Base-by-base conservation (phyloP, 2,113 vertebrate species). In the Phalacrocorax pelagicus region DNA sequence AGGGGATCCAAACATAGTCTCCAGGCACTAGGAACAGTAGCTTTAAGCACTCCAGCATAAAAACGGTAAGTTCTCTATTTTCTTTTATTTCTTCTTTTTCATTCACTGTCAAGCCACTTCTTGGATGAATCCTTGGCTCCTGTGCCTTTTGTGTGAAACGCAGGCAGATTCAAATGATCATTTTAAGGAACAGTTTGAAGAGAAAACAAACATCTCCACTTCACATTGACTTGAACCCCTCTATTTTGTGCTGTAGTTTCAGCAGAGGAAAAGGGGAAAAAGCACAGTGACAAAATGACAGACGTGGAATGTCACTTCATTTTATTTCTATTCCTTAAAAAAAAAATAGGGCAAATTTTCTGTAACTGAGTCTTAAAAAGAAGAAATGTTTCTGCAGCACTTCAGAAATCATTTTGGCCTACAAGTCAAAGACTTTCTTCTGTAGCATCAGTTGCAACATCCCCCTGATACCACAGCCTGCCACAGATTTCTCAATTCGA, bases 301-400 rank as follows among this genome's bases (percentile, higher is more conserved):
- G 21, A 55, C 1, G 2, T 49, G 47, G 52, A 84, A 89, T 72
- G 63, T 42, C 24, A 61, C 46, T 91, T 81, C n/a, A 36, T 79
- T 91, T 95, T 96, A 96, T 93, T 97, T 74, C 42, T 70, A 26
- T 22, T 66, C 32, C 42, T 90, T 63, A 16, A 54, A 77, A 51
- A 70, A 74, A 36, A n/a, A 58, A 7, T 5, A 81, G 58, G 49
- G 46, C 42, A 94, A 81, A 65, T 90, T 84, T 62, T 86, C 58
- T 88, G 49, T 65, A 79, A 69, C 61, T 59, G 49, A 44, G 58
- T 15, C 54, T 91, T 92, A 63, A 13, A 94, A 80, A 65, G 40
- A 94, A 79, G 3, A 88, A 83, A 71, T 26, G 5, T 59, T 83
- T 81, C 42, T 86, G 52, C 63, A 49, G 74, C 59, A 77, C 44